phyloP scores from a whole-genome alignment of 1,140 invertebrate genomes.

The Oscheius sp. region DNA sequence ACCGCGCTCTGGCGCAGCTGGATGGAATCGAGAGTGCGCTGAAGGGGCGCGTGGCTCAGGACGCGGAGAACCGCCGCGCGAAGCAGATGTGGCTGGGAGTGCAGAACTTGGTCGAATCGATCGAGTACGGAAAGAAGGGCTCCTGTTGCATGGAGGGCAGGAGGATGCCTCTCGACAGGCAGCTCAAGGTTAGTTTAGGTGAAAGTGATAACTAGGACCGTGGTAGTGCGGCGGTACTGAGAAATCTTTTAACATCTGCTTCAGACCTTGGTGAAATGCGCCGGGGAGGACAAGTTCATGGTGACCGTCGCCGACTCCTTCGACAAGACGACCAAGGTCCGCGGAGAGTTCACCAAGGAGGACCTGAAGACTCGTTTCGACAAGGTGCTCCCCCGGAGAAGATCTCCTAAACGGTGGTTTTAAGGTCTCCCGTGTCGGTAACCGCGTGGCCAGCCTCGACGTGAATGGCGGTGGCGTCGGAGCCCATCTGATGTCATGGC shows the following conservation, averaged over 20 bases:
- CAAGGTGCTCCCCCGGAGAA: too few relatives aligned
- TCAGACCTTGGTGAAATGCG: slow-evolving; percentile 7
- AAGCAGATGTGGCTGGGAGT: slow-evolving; percentile 28
- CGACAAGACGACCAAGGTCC: background rate
- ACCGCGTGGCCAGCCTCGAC: slow-evolving; percentile 8
- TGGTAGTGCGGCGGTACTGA: too few relatives aligned
- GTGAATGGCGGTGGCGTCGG: slow-evolving; percentile 7
- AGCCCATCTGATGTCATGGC: slow-evolving; percentile 13
- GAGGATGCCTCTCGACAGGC: slow-evolving; percentile 5
- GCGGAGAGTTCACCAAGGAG: slow-evolving; percentile 17
- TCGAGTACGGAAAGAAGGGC: slow-evolving; percentile 19
- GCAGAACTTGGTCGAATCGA: slow-evolving; percentile 15
- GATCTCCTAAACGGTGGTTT: background rate
- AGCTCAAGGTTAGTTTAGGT: slow-evolving; percentile 7
- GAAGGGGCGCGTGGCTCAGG: background rate
- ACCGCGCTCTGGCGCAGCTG: slow-evolving; percentile 15
- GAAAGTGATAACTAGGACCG: too few relatives aligned
- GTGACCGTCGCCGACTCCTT: background rate
- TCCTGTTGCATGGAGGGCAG: slow-evolving; percentile 23
- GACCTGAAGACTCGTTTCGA: slow-evolving; percentile 27
- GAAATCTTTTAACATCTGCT: background rate
- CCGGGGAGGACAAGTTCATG: slow-evolving; percentile 11
- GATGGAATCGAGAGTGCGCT: slow-evolving; percentile 23
- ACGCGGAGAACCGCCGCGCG: background rate
- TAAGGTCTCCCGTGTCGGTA: slow-evolving; percentile 18